Evolutionary conservation across 2,113 vertebrate genomes (phyloP).

Genomic region (Galemys pyrenaicus): DNA sequence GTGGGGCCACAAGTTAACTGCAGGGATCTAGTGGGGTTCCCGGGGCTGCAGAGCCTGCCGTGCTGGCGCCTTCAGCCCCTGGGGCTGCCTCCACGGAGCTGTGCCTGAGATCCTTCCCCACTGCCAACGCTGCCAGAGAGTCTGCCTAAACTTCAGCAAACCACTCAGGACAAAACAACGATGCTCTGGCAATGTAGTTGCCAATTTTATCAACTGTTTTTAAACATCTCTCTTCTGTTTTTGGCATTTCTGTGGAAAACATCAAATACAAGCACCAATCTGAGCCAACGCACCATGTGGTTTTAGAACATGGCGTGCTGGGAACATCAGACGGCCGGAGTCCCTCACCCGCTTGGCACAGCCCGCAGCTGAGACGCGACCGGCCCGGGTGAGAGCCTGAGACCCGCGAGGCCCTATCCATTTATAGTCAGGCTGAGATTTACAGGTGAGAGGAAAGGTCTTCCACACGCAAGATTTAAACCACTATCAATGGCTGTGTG

Average conservation of each 20-base stretch:
- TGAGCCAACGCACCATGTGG: conserved; percentile 67
- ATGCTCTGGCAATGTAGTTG: not conserved
- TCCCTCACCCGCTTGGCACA: too few species aligned
- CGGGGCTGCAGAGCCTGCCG: not conserved
- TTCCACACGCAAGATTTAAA: not conserved
- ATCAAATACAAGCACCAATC: conserved; percentile 18
- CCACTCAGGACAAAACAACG: not conserved
- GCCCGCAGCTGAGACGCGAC: too few species aligned
- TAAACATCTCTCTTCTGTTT: conserved; percentile 68
- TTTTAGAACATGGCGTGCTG: not conserved
- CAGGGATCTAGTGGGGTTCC: too few species aligned
- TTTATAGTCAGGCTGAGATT: accelerated
- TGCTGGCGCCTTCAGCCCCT: not conserved
- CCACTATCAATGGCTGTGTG: too few species aligned
- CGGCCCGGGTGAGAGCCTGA: accelerated
- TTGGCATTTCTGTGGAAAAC: conserved; percentile 61
- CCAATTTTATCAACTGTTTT: conserved; percentile 64
- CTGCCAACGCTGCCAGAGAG: not conserved
- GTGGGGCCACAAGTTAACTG: accelerated
- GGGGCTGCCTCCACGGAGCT: not conserved
- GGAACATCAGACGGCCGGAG: not conserved
- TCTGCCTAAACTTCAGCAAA: not conserved
- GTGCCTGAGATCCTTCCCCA: too few species aligned
- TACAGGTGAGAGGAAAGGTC: not conserved
- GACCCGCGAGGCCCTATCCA: accelerated